phyloP scores from a whole-genome alignment of 1,140 invertebrate species.

The Patella vulgata region DNA sequence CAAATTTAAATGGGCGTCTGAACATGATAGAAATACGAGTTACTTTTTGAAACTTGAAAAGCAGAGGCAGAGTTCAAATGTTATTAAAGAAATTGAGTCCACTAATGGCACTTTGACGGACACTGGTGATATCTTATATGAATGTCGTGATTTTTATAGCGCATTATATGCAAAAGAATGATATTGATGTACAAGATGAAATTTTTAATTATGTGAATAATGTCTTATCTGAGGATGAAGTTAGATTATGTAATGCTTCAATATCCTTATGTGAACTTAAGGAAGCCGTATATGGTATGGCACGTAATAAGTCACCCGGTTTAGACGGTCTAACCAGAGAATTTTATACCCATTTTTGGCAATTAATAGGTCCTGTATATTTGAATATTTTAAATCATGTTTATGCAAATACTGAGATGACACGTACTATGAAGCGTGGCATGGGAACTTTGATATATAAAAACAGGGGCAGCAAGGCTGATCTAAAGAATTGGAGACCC shows the following conservation, averaged over 20 bases:
- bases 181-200: too few relatives aligned
- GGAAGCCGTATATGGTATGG: constrained; percentile 8
- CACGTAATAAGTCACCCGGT: constrained; percentile 9
- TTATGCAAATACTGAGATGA: constrained; percentile 2
- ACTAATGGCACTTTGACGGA: too few relatives aligned
- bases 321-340: constrained; percentile 12
- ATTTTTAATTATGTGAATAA: too few relatives aligned
- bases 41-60: too few relatives aligned
- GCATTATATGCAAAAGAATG: too few relatives aligned
- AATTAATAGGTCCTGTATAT: background rate
- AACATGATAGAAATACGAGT: too few relatives aligned
- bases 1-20: too few relatives aligned
- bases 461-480: background rate
- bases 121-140: too few relatives aligned
- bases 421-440: constrained; percentile 8
- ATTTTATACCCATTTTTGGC: constrained; percentile 20
- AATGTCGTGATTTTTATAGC: too few relatives aligned
- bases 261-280: background rate
- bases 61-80: too few relatives aligned
- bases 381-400: constrained; percentile 7
- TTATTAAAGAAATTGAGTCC: too few relatives aligned
- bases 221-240: background rate
- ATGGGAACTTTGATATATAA: constrained; percentile 14
- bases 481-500: constrained; percentile 13
- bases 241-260: background rate